These are phyloP conservation scores for Drosophila nebulosa DNA, from an alignment of 1,140 invertebrate species.

Conservation along the genomic window DNA sequence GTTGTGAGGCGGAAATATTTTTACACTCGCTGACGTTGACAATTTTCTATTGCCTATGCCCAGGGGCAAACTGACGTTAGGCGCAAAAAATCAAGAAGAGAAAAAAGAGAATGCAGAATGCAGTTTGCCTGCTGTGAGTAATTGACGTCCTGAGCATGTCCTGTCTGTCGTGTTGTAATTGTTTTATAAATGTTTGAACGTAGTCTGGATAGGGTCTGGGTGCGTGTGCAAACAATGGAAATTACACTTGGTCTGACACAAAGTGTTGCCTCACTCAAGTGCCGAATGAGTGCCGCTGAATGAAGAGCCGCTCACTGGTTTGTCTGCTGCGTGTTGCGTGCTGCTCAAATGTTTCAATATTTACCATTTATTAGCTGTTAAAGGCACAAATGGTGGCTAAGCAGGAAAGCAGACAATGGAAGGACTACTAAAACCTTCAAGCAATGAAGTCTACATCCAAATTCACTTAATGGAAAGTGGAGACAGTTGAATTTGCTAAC, in stretches of 20 bases:
- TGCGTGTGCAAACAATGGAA: slow-evolving; percentile 59
- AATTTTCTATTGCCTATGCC: slow-evolving; percentile 14
- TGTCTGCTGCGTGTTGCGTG: slow-evolving; percentile 49
- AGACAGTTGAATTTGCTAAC: no score
- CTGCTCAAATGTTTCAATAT: slow-evolving; percentile 70
- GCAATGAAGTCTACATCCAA: no score
- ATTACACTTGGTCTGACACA: slow-evolving; percentile 66
- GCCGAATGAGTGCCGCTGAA: slow-evolving; percentile 24
- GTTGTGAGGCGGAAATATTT: slow-evolving; percentile 16
- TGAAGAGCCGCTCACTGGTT: slow-evolving; percentile 15
- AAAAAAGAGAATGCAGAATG: slow-evolving; percentile 12
- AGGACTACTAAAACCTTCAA: not conserved
- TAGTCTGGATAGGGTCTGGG: not conserved
- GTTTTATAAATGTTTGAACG: slow-evolving; percentile 21
- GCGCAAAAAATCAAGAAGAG: no score
- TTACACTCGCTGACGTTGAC: slow-evolving; percentile 16
- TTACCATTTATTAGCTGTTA: slow-evolving; percentile 68
- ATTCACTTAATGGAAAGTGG: no score
- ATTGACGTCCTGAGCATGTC: slow-evolving; percentile 29
- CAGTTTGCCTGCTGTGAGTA: slow-evolving; percentile 28
- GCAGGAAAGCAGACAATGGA: slow-evolving; percentile 20
- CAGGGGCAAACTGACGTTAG: not conserved
- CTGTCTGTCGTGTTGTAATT: slow-evolving; percentile 45
- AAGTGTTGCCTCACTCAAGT: slow-evolving; percentile 57
- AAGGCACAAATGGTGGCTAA: slow-evolving; percentile 1